phyloP scores from a whole-genome alignment of 2,113 vertebrate species.

The Macroglossus sobrinus region DNA sequence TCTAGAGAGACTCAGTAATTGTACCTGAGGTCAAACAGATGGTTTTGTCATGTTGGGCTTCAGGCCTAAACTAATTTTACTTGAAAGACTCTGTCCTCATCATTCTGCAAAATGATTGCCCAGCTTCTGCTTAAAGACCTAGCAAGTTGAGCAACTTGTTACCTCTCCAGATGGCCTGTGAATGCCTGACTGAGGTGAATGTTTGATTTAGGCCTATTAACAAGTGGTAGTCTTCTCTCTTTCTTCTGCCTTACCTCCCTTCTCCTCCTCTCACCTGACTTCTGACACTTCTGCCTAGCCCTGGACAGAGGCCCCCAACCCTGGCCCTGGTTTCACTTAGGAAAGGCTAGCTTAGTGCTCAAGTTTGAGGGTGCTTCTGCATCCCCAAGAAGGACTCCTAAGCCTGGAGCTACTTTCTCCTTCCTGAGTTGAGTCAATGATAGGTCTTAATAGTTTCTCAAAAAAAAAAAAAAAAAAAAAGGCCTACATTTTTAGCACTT shows the following conservation, averaged over 20 bases:
- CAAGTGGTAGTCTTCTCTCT: neutral
- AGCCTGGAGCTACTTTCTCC: neutral
- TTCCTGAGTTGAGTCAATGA: neutral
- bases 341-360: neutral
- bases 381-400: neutral
- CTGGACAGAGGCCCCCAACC: neutral
- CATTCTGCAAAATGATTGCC: neutral
- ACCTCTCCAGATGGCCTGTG: neutral
- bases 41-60: neutral
- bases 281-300: neutral
- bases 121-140: neutral
- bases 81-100: neutral
- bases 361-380: neutral
- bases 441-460: neutral
- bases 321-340: neutral
- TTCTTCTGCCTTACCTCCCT: neutral
- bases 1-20: neutral
- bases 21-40: neutral
- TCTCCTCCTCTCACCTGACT: neutral
- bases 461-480: neutral
- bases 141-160: neutral
- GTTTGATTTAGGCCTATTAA: neutral
- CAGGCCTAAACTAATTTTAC: neutral
- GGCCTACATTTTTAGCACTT: neutral
- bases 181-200: neutral